Percentiles rank a stretch among this genome's conserved stretches.
Evolutionary conservation across 2,113 vertebrate genomes (phyloP).

Genomic region (Chrysemys picta): DNA sequence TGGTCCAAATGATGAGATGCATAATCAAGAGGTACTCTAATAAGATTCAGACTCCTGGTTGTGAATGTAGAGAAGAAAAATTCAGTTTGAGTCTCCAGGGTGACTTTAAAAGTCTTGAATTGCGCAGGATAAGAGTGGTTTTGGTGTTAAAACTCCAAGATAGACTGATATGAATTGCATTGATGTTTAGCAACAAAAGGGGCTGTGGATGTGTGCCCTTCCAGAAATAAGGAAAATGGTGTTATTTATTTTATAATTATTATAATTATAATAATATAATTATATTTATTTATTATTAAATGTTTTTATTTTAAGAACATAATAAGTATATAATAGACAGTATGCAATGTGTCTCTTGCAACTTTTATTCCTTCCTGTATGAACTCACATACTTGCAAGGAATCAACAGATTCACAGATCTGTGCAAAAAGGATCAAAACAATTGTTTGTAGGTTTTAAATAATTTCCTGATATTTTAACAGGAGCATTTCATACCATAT

Average conservation of each 20-base stretch:
- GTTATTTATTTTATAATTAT: background rate
- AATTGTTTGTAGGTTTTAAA: background rate
- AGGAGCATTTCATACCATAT: background rate
- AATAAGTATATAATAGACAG: background rate
- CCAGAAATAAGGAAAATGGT: background rate
- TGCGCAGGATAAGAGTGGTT: background rate
- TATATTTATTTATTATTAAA: too few species aligned
- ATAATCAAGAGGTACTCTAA: slow-evolving; percentile 46
- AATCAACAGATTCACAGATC: background rate
- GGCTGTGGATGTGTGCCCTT: background rate
- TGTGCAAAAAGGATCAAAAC: background rate
- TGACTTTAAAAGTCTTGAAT: background rate
- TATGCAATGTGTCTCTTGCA: background rate
- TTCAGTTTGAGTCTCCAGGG: background rate
- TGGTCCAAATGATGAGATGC: slow-evolving; percentile 11
- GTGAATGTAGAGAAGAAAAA: background rate
- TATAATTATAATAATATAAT: too few species aligned
- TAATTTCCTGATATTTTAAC: background rate
- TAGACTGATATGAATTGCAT: background rate
- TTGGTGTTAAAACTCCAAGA: background rate
- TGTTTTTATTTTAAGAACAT: background rate
- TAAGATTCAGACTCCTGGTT: background rate
- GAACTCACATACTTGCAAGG: background rate
- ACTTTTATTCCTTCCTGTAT: background rate
- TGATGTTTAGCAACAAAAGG: background rate